Evolutionary conservation across 2,113 vertebrate species (phyloP).

Genomic region (Phyllopteryx taeniolatus): DNA sequence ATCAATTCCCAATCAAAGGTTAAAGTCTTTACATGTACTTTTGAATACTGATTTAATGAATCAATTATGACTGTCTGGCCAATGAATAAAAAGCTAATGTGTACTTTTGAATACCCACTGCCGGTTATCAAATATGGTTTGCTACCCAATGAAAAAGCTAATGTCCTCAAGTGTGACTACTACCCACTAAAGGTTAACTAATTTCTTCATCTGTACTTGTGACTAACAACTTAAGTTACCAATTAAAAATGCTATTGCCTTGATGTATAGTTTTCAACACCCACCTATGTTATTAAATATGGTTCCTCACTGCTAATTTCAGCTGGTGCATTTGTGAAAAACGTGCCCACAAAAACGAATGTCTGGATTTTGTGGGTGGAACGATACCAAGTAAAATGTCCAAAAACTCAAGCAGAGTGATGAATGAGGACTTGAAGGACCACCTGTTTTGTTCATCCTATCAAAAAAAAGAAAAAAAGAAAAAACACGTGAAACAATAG

Average conservation of each 20-base stretch:
- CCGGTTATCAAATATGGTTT: neutral
- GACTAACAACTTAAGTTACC: neutral
- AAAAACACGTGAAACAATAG: slow-evolving; percentile 52
- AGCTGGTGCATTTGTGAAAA: no score
- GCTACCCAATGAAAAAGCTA: neutral
- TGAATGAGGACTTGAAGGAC: slow-evolving; percentile 38
- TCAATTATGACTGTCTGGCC: no score
- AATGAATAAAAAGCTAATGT: no score
- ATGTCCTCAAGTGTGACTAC: neutral
- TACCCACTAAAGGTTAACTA: neutral
- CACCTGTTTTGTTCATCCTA: slow-evolving; percentile 45
- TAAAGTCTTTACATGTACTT: no score
- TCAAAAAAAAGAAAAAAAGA: slow-evolving; percentile 4
- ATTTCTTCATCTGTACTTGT: neutral
- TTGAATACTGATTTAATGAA: no score
- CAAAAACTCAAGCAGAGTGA: slow-evolving; percentile 19
- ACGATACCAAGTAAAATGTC: neutral
- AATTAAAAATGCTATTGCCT: neutral
- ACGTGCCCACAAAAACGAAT: neutral
- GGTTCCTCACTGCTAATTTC: neutral
- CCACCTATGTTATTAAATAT: neutral
- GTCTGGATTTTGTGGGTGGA: neutral
- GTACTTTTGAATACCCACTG: neutral
- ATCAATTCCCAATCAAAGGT: no score
- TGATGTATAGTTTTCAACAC: neutral